A percentile compares a stretch with the other conserved stretches of the same genome.
Conservation (phyloP, 2,888 invertebrate species). For the Oligia strigilis region DNA sequence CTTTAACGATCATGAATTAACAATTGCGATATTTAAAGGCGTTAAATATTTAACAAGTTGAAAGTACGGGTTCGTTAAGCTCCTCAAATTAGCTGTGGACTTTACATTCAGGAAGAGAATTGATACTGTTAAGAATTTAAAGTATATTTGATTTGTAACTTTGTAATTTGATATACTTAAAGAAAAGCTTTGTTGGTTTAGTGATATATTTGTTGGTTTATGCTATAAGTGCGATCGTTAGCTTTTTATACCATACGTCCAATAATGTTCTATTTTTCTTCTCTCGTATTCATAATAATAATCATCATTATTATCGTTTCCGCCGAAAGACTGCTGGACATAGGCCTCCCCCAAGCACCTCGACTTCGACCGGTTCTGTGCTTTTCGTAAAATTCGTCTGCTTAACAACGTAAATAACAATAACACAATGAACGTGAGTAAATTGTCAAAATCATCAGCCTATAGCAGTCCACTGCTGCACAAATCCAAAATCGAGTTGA, state of each 20-base stretch:
- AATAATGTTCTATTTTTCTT: not conserved
- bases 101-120: slow-evolving; percentile 25
- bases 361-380: no score
- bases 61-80: slow-evolving; percentile 46
- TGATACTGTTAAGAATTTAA: slow-evolving; percentile 44
- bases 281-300: not conserved
- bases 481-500: no score
- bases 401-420: not conserved
- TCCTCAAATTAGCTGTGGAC: slow-evolving; percentile 33
- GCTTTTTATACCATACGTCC: not conserved
- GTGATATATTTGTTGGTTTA: not conserved
- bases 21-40: slow-evolving; percentile 14
- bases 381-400: not conserved
- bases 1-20: not conserved
- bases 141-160: slow-evolving; percentile 29
- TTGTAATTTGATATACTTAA: not conserved
- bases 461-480: no score
- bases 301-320: no score
- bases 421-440: not conserved
- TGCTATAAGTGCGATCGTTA: no score
- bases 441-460: no score
- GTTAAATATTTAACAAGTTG: slow-evolving; percentile 46
- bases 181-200: not conserved
- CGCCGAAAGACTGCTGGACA: no score
- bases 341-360: no score